Base-by-base conservation (phyloP, 2,888 invertebrate genomes). In the Pseudococcus viburni region DNA sequence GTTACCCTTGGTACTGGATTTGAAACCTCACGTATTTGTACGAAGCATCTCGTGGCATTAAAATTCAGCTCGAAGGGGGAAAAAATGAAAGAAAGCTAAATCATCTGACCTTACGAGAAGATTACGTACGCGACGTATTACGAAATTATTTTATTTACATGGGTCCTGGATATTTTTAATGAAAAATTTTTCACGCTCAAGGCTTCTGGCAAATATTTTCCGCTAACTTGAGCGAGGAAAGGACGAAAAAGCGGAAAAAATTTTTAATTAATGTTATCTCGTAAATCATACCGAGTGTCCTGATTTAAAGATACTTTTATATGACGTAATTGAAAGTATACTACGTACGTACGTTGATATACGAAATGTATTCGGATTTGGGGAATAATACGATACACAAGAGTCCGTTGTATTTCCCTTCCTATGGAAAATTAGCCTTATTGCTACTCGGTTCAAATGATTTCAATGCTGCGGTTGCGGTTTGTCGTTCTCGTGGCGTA, bases 231-330 rank as follows among this genome's bases (percentile, higher is more conserved):
- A 42, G 42, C 42, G 9, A 4, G 11, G 22, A 7, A 22, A 64
- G 64, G 22, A 22, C 8, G 64, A 22, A 22, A 64, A 64, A 64
- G 22, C 3, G 19, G 11, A 9, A 22, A 64, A 22, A 64, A 22
- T 64, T 64, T 64, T 64, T 64, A 64, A 64, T 64, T 64, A 64
- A 64, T 64, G 19, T 64, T 64, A 64, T 64, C 64, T 15, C 64
- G 22, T 64, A 64, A 64, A 64, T 64, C 64, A 64, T 64, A 9
- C 22, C 42, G 5, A 22, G 64, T 64, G 64, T 19, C 64, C 22
- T 15, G 64, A 64, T 64, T 64, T 64, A 64, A 64, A 64, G 64
- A 64, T 22, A 64, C 22, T 64, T 64, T 22, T 22, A 64, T 9
- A 22, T 11, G 64, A 64, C 64, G 22, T 22, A 64, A 64, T 64